Base-by-base conservation (phyloP, 2,888 invertebrate species). In the Patella ulyssiponensis region DNA sequence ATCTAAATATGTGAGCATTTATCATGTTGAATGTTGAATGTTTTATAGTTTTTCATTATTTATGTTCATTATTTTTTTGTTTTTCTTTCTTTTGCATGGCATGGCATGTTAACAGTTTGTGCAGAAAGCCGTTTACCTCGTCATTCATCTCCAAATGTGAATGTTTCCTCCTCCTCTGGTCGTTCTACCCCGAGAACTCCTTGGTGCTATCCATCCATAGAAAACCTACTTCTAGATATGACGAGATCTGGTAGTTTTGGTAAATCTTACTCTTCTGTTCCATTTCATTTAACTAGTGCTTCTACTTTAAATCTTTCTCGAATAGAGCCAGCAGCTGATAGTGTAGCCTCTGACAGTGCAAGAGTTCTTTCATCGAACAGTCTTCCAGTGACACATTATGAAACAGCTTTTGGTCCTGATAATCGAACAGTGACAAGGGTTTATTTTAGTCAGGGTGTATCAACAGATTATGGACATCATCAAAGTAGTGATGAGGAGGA, bases 391-490 rank as follows among this genome's bases (percentile, higher is more conserved):
- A 85, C 87, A 2, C 82, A 83, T 73, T 89, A 86, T 78, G 89
- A 89, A 77, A 88, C 88, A 12, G 88, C 87, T 14, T 88, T 89
- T 81, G 88, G 89, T 15, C 88, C 89, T 7, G 89, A 89, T 74
- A 89, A 89, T 78, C 79, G 82, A 58, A 88, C 88, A 23, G 86
- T 89, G 1, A 89, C 89, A 0, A 78, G 88, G 64, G 88, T 88
- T 70, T 88, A 86, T 79, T 89, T 86, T 82, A 83, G 81, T 52
- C 86, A 84, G 76, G 88, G 87, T 3, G 81, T 88, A 69, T 81
- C 86, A 44, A 87, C 86, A 71, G 88, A 88, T 75, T 87, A 81
- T 82, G 82, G 85, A 15, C 85, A 86, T 79, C 78, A 80, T 73
- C 75, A 77, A 23, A 79, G 83, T 12, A 82, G 75, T n/a, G 81